Conservation (phyloP, 2,888 invertebrate genomes). For the Ecdyonurus torrentis region DNA sequence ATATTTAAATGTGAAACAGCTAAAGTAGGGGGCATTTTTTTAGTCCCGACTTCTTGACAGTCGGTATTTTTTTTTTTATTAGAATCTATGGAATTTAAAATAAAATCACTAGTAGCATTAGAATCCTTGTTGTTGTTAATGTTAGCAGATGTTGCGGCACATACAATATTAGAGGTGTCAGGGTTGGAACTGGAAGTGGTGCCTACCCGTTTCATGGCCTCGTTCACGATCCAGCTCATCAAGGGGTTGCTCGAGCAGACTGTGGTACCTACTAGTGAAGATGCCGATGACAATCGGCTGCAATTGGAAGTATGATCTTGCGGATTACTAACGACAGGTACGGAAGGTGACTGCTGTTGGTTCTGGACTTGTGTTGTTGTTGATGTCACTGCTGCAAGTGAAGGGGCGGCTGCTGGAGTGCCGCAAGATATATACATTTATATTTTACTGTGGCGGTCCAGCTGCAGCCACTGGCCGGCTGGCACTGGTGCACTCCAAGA, state of each 20-base stretch:
- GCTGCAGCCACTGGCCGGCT: not conserved
- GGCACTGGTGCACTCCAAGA: not conserved
- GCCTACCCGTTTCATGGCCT: not conserved
- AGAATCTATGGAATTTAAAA: not conserved
- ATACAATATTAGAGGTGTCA: not conserved
- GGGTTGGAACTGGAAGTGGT: not conserved
- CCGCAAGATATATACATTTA: not conserved
- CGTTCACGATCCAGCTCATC: not conserved
- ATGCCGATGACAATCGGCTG: not conserved
- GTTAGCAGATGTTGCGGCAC: too few species aligned
- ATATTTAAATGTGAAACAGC: conserved; percentile 24
- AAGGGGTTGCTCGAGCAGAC: not conserved
- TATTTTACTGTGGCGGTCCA: not conserved
- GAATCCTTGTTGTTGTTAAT: not conserved
- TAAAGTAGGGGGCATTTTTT: conserved; percentile 15
- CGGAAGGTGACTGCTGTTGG: not conserved
- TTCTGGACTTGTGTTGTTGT: not conserved
- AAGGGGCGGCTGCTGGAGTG: not conserved
- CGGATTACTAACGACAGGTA: too few species aligned
- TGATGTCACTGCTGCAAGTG: not conserved
- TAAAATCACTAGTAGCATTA: not conserved
- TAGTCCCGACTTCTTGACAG: conserved; percentile 8
- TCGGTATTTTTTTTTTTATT: conserved; percentile 12
- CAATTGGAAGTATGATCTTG: too few species aligned
- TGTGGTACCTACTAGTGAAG: not conserved